Evolutionary conservation across 2,888 invertebrate species (phyloP).

Genomic region (Fragum whitleyi): DNA sequence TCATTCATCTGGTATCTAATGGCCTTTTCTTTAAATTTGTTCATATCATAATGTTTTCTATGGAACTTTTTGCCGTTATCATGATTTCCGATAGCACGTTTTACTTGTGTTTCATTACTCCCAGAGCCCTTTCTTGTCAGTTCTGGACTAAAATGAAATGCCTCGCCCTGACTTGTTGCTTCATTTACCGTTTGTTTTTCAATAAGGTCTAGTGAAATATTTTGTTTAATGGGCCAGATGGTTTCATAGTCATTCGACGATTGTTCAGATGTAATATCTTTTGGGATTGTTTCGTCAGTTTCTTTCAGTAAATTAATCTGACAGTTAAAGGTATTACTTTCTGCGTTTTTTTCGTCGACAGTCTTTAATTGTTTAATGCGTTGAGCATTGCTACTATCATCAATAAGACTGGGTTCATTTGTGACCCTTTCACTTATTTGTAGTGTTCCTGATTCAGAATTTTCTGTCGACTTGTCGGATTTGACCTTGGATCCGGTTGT

Average conservation of each 20-base stretch:
- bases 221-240: neutral
- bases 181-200: neutral
- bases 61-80: neutral
- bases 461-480: neutral
- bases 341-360: neutral
- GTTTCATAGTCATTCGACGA: neutral
- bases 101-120: constrained; percentile 1
- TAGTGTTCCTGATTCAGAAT: neutral
- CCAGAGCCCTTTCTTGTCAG: neutral
- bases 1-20: neutral
- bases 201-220: neutral
- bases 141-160: neutral
- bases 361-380: neutral
- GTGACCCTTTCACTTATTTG: neutral
- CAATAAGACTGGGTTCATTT: neutral
- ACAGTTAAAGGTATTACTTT: neutral
- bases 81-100: neutral
- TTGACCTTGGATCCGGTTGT: neutral
- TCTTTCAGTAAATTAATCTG: neutral
- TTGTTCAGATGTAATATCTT: neutral
- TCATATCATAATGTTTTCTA: neutral
- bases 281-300: neutral
- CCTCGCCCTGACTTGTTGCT: neutral
- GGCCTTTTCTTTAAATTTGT: neutral
- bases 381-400: neutral